Base-by-base conservation (phyloP, 2,888 invertebrate genomes). In the Macrosoma leucophasiata region DNA sequence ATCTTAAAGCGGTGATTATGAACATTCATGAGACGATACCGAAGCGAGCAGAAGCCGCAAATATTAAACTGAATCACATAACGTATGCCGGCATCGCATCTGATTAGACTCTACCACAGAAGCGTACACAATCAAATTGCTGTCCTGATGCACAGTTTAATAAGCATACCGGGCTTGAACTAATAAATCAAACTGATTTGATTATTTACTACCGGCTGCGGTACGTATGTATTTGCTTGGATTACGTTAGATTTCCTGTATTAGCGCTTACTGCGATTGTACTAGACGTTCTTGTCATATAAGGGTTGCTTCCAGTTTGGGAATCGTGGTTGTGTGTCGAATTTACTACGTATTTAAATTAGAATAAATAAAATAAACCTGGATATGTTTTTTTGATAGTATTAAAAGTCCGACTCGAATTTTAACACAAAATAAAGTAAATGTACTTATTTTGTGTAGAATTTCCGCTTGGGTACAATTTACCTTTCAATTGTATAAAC, bases 181-280 rank as follows among this genome's bases (percentile, higher is more conserved):
- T 71, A 70, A 70, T 78, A 77, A 77, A 74, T 78, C 74, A 76
- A 56, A 59, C 61, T 62, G 71, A 76, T 77, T 75, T 70, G 71
- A 76, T 75, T 77, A 72, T 71, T 75, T 72, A 70, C 65, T 67
- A 58, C 63, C 50, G 50, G 52, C 43, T 52, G 50, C 39, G 25
- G 24, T 11, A 29, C 24, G 20, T 35, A 35, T 25, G 52, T 58
- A 53, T 62, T 58, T 46, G 48, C 49, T 51, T 36, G 55, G 51
- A 59, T 62, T 55, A 59, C 50, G 57, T 51, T 49, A 49, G 52
- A 52, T 51, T 46, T 44, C 43, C 45, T 45, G 48, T 56, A 56
- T 60, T 57, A 51, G 47, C 46, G 34, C 35, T 26, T 22, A 32
- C 20, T 33, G 15, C 12, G 17, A 29, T 14, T 26, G 13, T 10